A percentile compares a stretch with the other conserved stretches of the same genome.
phyloP scores from a whole-genome alignment of 2,797 vertebrate genomes.

The Malurus leucopterus region DNA sequence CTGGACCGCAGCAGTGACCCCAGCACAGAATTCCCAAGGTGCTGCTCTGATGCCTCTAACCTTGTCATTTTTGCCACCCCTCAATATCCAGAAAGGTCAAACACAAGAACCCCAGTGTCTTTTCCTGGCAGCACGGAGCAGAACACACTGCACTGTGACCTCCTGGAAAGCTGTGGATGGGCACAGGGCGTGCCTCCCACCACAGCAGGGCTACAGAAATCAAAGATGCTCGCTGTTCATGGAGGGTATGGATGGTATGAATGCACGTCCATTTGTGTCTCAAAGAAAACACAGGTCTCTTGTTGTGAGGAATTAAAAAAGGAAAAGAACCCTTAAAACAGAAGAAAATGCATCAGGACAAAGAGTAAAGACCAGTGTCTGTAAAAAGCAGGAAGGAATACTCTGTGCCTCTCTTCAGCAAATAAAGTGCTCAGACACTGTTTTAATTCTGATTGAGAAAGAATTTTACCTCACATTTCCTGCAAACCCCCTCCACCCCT shows the following conservation, averaged over 20 bases:
- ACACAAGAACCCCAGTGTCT: not conserved
- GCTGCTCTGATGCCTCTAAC: not conserved
- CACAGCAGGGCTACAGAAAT: not conserved
- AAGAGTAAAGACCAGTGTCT: not conserved
- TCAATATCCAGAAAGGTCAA: not conserved
- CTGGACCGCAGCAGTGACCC: accelerated
- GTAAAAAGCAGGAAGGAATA: not conserved
- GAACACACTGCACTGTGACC: not conserved
- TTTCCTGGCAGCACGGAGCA: not conserved
- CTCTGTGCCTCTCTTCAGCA: not conserved
- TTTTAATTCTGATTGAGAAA: conserved; percentile 8
- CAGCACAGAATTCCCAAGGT: not conserved
- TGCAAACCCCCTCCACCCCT: not conserved
- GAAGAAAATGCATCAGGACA: not conserved
- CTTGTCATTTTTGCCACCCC: not conserved
- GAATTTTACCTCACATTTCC: not conserved
- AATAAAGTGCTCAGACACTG: not conserved
- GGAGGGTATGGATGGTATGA: not conserved
- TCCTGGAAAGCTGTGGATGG: not conserved
- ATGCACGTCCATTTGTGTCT: not conserved
- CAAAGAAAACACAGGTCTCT: not conserved
- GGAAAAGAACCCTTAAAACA: not conserved
- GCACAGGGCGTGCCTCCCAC: not conserved
- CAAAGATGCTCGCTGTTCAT: not conserved
- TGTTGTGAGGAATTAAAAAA: not conserved